Conservation (phyloP, 1,140 invertebrate genomes). For the Anagrus nilaparvatae region DNA sequence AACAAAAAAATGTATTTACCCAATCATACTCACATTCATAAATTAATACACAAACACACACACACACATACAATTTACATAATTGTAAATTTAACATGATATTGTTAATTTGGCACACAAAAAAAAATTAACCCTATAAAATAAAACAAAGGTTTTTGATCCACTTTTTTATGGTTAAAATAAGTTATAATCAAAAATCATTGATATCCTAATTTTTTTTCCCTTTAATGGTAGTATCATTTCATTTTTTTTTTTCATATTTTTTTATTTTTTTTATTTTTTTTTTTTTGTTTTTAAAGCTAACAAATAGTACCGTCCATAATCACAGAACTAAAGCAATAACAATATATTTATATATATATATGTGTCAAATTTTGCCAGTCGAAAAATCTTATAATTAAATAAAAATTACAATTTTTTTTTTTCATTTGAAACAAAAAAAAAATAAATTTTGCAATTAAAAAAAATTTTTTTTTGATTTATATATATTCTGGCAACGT, state of each 20-base stretch:
- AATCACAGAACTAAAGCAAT: slow-evolving; percentile 44
- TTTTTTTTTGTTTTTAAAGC: slow-evolving; percentile 40
- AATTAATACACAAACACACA: slow-evolving; percentile 11
- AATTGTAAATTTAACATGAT: slow-evolving; percentile 35
- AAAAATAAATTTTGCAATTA: slow-evolving; percentile 14
- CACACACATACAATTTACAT: slow-evolving; percentile 17
- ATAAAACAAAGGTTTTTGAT: too few species aligned
- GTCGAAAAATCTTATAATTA: slow-evolving; percentile 20
- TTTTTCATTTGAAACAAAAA: slow-evolving; percentile 22
- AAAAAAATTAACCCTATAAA: too few species aligned
- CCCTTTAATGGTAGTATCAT: slow-evolving; percentile 28
- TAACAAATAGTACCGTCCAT: slow-evolving; percentile 41
- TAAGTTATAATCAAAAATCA: too few species aligned
- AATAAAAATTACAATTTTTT: too few species aligned
- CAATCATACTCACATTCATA: neutral
- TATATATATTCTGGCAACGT: neutral
- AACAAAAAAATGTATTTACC: neutral
- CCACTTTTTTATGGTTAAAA: too few species aligned
- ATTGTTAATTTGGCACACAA: too few species aligned
- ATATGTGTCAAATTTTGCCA: slow-evolving; percentile 26
- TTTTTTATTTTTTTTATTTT: slow-evolving; percentile 39
- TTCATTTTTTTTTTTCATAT: slow-evolving; percentile 26
- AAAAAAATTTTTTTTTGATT: neutral
- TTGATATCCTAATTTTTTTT: slow-evolving; percentile 32
- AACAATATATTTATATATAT: slow-evolving; percentile 33